Percentiles rank a stretch among this genome's conserved stretches.
phyloP scores from a whole-genome alignment of 2,113 vertebrate genomes.

The Ceuthmochares aereus region DNA sequence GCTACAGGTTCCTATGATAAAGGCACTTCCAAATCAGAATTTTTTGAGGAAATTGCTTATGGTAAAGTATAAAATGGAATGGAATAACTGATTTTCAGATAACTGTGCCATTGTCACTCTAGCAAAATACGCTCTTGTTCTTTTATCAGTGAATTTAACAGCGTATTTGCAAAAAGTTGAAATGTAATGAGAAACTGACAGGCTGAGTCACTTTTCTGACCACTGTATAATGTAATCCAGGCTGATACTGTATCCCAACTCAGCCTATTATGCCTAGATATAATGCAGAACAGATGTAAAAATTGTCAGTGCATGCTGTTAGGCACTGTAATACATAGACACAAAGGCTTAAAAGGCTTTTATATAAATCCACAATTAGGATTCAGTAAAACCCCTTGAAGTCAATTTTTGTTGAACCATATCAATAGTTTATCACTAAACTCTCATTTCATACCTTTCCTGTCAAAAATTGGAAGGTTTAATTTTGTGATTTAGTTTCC shows the following conservation, averaged over 20 bases:
- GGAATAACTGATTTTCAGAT: constrained; percentile 39
- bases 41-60: neutral
- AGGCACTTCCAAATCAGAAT: neutral
- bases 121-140: neutral
- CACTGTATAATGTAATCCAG: neutral
- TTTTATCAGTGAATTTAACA: neutral
- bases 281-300: constrained; percentile 41
- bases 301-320: neutral
- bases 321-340: neutral
- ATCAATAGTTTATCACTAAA: constrained; percentile 24
- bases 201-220: neutral
- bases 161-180: neutral
- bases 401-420: constrained; percentile 4
- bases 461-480: neutral
- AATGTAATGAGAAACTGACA: neutral
- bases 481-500: constrained; percentile 26
- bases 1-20: neutral
- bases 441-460: neutral
- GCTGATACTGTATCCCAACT: neutral
- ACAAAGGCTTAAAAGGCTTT: constrained; percentile 41
- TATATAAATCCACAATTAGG: constrained; percentile 38
- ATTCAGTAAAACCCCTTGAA: constrained; percentile 39
- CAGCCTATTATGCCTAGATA: neutral
- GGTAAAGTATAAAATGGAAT: neutral
- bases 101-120: neutral